Evolutionary conservation across 2,113 vertebrate species (phyloP).

Genomic region (Lucifuga dentata): DNA sequence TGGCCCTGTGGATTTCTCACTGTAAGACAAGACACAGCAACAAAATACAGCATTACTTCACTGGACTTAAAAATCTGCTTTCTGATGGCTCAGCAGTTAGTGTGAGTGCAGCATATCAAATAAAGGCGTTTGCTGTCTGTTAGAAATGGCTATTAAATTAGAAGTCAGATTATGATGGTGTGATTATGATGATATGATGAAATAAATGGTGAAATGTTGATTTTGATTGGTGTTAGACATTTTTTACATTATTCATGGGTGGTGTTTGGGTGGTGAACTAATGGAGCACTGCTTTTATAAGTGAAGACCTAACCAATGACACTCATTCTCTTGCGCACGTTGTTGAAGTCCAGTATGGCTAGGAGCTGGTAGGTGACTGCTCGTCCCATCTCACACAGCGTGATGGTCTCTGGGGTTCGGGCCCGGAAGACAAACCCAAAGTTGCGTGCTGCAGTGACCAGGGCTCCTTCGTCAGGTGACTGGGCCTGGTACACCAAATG

Average conservation of each 20-base stretch:
- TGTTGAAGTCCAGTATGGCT: constrained; percentile 95
- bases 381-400: constrained; percentile 86
- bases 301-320: constrained; percentile 86
- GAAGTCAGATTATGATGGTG: too few relatives aligned
- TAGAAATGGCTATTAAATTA: too few relatives aligned
- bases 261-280: constrained; percentile 3
- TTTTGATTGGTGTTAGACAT: background rate
- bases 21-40: constrained; percentile 58
- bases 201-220: too few relatives aligned
- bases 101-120: too few relatives aligned
- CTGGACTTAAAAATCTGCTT: too few relatives aligned
- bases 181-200: too few relatives aligned
- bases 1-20: constrained; percentile 88
- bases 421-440: constrained; percentile 91
- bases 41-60: background rate
- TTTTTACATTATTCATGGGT: background rate
- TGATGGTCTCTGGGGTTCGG: constrained; percentile 90
- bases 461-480: constrained; percentile 90
- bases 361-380: constrained; percentile 89
- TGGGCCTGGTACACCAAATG: constrained; percentile 92
- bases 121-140: too few relatives aligned
- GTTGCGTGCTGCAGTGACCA: constrained; percentile 91
- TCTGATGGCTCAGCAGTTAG: too few relatives aligned
- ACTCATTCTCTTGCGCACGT: constrained; percentile 93
- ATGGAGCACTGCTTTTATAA: constrained; percentile 48